These are phyloP conservation scores for Arothron firmamentum DNA, from an alignment of 2,113 vertebrate species.

Conservation along the genomic window DNA sequence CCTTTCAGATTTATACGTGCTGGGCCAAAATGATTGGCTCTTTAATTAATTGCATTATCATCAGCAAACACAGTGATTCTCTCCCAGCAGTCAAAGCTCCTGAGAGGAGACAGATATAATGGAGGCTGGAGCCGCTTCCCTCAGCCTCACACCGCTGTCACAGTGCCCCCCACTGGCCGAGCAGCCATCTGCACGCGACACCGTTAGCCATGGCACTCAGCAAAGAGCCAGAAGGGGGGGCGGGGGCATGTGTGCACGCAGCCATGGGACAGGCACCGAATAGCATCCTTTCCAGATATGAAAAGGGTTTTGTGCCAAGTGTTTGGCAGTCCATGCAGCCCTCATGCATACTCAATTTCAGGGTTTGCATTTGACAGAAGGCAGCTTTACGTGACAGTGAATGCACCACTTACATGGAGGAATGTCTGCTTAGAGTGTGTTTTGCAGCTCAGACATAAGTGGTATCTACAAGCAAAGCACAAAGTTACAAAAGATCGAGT, in stretches of 20 bases:
- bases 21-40: constrained; percentile 70
- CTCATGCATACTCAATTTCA: constrained; percentile 67
- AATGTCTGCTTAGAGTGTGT: constrained; percentile 49
- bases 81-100: constrained; percentile 61
- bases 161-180: constrained; percentile 67
- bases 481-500: constrained; percentile 14
- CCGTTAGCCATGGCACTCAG: constrained; percentile 41
- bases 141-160: constrained; percentile 65
- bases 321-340: constrained; percentile 55
- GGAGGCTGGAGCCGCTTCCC: constrained; percentile 44
- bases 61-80: constrained; percentile 73
- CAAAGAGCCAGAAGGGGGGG: constrained; percentile 40
- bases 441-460: constrained; percentile 32
- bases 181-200: background rate
- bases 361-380: constrained; percentile 57
- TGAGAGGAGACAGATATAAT: constrained; percentile 68
- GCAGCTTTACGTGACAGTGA: constrained; percentile 66
- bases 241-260: constrained; percentile 47
- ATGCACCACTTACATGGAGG: constrained; percentile 55
- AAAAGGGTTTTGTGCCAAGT: constrained; percentile 60
- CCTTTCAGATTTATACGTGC: constrained; percentile 58
- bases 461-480: constrained; percentile 8
- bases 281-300: constrained; percentile 53
- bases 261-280: constrained; percentile 53
- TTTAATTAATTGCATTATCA: constrained; percentile 76